phyloP scores from a whole-genome alignment of 2,888 invertebrate genomes.

The Monopis laevigella region DNA sequence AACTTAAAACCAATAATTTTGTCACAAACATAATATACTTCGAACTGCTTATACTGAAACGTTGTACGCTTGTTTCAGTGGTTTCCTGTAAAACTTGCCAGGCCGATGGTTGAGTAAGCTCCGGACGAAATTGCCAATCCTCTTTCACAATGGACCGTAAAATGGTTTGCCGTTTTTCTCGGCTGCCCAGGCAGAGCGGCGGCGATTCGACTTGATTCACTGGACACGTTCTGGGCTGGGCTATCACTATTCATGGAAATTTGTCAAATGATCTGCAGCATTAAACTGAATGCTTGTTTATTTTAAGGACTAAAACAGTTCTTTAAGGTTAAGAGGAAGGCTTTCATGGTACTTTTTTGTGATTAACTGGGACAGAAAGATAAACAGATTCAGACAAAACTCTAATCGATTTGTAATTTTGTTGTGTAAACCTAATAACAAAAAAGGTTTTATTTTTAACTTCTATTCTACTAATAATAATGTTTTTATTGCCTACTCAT shows the following conservation, averaged over 20 bases:
- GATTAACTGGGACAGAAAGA: no score
- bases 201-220: constrained; percentile 49
- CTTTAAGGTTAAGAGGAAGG: no score
- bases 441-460: no score
- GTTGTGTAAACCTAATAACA: no score
- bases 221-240: constrained; percentile 57
- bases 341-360: no score
- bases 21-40: constrained; percentile 4
- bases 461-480: no score
- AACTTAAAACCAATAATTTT: no score
- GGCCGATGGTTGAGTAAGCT: constrained; percentile 60
- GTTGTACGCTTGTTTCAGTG: constrained; percentile 6
- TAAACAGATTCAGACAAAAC: no score
- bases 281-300: constrained; percentile 3
- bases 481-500: no score
- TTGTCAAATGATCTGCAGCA: constrained; percentile 47
- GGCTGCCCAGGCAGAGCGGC: constrained; percentile 57
- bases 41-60: constrained; percentile 1
- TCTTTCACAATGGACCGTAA: constrained; percentile 67
- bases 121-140: constrained; percentile 65
- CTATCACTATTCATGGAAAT: constrained; percentile 25
- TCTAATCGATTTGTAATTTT: no score
- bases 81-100: constrained; percentile 35
- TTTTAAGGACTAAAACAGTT: no score
- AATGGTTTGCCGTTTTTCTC: constrained; percentile 64